A percentile compares a stretch with the other conserved stretches of the same genome.
Conservation (phyloP, 2,113 vertebrate species). For the Bufo bufo region DNA sequence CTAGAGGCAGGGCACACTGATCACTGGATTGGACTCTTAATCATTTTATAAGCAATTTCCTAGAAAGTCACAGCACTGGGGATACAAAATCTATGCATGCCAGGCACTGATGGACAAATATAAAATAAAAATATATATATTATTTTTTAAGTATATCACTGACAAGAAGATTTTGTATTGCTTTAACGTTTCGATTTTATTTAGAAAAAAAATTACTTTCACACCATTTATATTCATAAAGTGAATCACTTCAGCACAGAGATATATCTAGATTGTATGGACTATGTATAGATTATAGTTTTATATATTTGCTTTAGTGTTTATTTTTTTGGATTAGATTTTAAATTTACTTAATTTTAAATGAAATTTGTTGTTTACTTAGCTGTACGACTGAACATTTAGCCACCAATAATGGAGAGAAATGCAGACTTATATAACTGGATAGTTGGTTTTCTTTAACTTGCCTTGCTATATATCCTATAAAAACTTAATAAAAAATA, state of each 20-base stretch:
- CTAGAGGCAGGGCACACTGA: slow-evolving; percentile 1
- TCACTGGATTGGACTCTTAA: neutral
- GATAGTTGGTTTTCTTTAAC: neutral
- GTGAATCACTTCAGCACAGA: too few relatives aligned
- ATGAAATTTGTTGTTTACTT: too few relatives aligned
- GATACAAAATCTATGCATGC: neutral
- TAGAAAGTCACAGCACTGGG: neutral
- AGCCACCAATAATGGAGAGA: neutral
- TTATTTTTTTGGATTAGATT: neutral
- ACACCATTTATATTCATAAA: too few relatives aligned
- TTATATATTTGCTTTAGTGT: neutral
- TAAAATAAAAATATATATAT: too few relatives aligned
- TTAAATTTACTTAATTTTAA: neutral
- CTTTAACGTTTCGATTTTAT: too few relatives aligned
- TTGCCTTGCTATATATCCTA: neutral
- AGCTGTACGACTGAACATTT: neutral
- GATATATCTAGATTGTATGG: too few relatives aligned
- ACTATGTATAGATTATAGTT: too few relatives aligned
- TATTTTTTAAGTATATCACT: too few relatives aligned
- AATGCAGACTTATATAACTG: neutral
- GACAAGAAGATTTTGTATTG: too few relatives aligned
- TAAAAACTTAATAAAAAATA: neutral
- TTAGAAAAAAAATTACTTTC: too few relatives aligned
- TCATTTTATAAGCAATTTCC: slow-evolving; percentile 24
- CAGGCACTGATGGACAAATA: too few relatives aligned